phyloP scores from a whole-genome alignment of 2,797 vertebrate genomes.

The Odontamblyopus lacepedii region DNA sequence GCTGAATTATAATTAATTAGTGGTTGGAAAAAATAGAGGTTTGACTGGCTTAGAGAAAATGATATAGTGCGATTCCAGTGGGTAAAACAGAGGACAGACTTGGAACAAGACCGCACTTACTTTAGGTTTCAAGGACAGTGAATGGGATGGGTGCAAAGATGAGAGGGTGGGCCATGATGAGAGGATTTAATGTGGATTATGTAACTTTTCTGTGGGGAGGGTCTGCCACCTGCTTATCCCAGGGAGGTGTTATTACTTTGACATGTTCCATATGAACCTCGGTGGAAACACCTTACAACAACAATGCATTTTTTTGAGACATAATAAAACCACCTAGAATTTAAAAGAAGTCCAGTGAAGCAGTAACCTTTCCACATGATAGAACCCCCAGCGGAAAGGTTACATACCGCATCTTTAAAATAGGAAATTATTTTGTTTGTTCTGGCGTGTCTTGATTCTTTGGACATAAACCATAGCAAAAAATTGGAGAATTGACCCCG shows the following conservation, averaged over 20 bases:
- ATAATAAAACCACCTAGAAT: background rate
- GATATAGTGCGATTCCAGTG: conserved; percentile 80
- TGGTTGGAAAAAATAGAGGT: conserved; percentile 85
- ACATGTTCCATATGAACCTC: background rate
- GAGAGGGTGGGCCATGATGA: background rate
- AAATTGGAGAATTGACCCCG: background rate
- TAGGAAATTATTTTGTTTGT: background rate
- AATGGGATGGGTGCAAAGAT: conserved; percentile 1
- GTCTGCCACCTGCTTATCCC: too few relatives aligned
- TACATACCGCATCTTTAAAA: too few relatives aligned
- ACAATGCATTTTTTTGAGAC: background rate
- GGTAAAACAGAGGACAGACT: conserved; percentile 69
- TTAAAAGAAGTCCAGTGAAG: too few relatives aligned
- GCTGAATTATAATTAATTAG: conserved; percentile 84
- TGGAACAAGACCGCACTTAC: conserved; percentile 50
- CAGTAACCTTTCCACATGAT: too few relatives aligned
- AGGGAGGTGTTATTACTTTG: too few relatives aligned
- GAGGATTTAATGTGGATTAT: conserved; percentile 9
- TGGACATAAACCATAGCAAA: background rate
- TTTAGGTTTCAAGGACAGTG: conserved; percentile 24
- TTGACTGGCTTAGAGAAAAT: conserved; percentile 81
- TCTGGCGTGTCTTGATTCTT: background rate
- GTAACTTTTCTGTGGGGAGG: background rate
- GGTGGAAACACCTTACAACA: background rate
- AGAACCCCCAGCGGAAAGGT: too few relatives aligned